Evolutionary conservation across 2,888 invertebrate genomes (phyloP), one percentile per base, ranked within the genome.

Genomic region (Meloe dianella): DNA sequence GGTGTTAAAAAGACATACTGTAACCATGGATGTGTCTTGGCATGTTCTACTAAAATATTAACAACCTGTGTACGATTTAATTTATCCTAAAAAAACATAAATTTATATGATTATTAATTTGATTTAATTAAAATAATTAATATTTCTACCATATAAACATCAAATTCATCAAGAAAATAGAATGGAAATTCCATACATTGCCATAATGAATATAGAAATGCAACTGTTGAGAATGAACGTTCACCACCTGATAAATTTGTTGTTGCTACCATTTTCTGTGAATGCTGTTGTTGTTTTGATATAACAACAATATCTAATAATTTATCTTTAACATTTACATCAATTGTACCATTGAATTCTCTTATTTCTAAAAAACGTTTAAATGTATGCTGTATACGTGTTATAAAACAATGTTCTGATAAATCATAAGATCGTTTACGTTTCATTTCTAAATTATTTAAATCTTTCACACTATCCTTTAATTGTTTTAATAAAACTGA

Each of bases 1-100:
- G 97, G 97, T 57, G 97, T 95, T 29, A 97, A 88, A 83, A 97
- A 96, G 74, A 95, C 91, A 84, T 92, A 97, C 85, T 97, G 97
- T 3, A 90, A 86, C 65, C 87, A 83, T 8, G 86, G 85, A 81
- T 90, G 90, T 59, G 85, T 84, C 62, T 88, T 86, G 7, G 96
- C 94, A 81, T 93, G 91, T 74, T 88, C 86, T 67, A 95, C 84
- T 71, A 97, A 86, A 79, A 95, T 88, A 74, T 92, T 89, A 86
- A 95, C 90, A 75, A 93, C 91, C 69, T 90, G 88, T 73, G 90
- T 88, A 32, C 96, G 88, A 83, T 95, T 95, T 61, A 94, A 88
- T 84, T 92, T 91, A 82, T 96, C 96, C 94, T 94, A 80, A 62
- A 54, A 29, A 54, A 32, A 59, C 1, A 63, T 30, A 35, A 58